Evolutionary conservation across 2,797 vertebrate genomes (phyloP).

Genomic region (Prionace glauca): DNA sequence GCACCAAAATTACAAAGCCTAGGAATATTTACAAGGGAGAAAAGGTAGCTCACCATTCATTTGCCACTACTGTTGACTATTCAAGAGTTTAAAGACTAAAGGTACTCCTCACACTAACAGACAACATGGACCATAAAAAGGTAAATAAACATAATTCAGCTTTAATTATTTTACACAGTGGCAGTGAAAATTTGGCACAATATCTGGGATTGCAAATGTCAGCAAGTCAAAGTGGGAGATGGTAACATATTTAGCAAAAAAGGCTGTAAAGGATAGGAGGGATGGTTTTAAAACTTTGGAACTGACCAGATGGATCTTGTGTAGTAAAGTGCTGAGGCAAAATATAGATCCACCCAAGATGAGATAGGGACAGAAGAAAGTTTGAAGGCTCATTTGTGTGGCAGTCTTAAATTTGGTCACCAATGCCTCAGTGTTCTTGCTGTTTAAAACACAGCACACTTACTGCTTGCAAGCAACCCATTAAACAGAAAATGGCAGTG

Average conservation of each 20-base stretch:
- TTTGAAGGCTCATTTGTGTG: background rate
- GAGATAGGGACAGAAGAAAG: background rate
- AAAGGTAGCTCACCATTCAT: background rate
- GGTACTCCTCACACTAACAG: background rate
- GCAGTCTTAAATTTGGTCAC: background rate
- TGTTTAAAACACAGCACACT: background rate
- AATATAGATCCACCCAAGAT: background rate
- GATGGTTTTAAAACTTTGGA: background rate
- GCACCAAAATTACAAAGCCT: background rate
- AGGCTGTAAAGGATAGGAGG: background rate
- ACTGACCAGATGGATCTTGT: no score
- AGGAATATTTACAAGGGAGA: background rate
- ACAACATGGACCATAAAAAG: no score
- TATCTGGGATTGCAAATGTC: background rate
- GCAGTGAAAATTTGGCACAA: background rate
- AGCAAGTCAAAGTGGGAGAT: background rate
- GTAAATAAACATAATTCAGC: background rate
- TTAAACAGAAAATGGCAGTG: background rate
- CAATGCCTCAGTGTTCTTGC: background rate
- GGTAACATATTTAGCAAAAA: background rate
- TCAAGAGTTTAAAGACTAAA: background rate
- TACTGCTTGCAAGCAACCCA: background rate
- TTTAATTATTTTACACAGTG: background rate
- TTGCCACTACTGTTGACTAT: background rate
- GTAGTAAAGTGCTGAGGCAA: background rate